Evolutionary conservation across 2,888 invertebrate genomes (phyloP), one percentile per base, ranked within the genome.

Genomic region (Melanophora roralis): DNA sequence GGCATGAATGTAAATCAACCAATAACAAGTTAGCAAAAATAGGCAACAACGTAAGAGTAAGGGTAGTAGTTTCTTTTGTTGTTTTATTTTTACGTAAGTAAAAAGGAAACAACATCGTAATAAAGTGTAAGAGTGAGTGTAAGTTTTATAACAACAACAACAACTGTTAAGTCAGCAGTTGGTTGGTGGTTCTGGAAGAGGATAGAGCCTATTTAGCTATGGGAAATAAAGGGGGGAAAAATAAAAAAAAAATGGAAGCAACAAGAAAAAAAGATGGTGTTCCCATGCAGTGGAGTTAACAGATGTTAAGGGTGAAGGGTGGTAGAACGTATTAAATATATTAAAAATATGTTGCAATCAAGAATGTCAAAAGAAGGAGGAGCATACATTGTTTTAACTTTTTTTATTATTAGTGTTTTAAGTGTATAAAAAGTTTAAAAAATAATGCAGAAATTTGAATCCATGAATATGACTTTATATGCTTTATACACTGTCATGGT

Each of bases 361-460:
- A 47, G 64, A 72, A 64, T 71, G 80, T 76, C 76, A 76, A 51
- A 76, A 68, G n/a, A 62, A 53, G 80, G 80, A 49, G 80, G 80
- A 80, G 76, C 76, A 51, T n/a, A n/a, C n/a, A n/a, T n/a, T n/a
- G n/a, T n/a, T n/a, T n/a, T n/a, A n/a, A n/a, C n/a, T n/a, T n/a
- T n/a, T n/a, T n/a, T n/a, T n/a, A n/a, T n/a, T n/a, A n/a, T n/a
- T n/a, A n/a, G n/a, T n/a, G n/a, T n/a, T n/a, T n/a, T n/a, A n/a
- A 12, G n/a, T 19, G 45, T 16, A 21, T 2, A 27, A 11, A 0
- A 34, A 16, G 0, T 1, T 47, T n/a, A n/a, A 38, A 23, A n/a
- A n/a, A n/a, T n/a, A n/a, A n/a, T n/a, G n/a, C n/a, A n/a, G n/a
- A n/a, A n/a, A n/a, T n/a, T n/a, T n/a, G n/a, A n/a, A n/a, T n/a